Conservation (phyloP, 92 coral and sea anemone species). For the Phenganax stokvisi region DNA sequence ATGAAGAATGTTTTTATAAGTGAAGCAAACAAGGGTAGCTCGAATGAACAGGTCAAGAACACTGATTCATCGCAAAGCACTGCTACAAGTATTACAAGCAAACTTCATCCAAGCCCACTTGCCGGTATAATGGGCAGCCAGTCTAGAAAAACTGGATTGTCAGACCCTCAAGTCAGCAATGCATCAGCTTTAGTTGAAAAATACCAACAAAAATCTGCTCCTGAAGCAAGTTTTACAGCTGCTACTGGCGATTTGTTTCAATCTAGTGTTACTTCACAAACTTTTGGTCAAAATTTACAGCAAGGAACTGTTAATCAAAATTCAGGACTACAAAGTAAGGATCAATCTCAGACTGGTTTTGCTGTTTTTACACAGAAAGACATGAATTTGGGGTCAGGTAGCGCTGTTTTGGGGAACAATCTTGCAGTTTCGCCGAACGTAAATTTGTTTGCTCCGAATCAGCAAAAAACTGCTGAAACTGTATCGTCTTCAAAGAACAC, state of each 20-base stretch:
- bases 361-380: not conserved
- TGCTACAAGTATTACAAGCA: not conserved
- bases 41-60: not conserved
- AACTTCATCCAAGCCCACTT: constrained; percentile 27
- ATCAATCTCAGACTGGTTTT: not conserved
- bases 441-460: not conserved
- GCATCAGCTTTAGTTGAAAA: not conserved
- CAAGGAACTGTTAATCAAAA: not conserved
- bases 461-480: not conserved
- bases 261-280: constrained; percentile 4
- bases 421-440: not conserved
- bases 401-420: not conserved
- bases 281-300: not conserved
- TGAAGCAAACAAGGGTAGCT: not conserved
- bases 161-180: not conserved
- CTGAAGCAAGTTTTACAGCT: not conserved
- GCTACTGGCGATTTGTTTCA: not conserved
- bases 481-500: not conserved
- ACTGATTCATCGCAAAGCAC: not conserved
- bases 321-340: not conserved
- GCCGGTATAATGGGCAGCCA: not conserved
- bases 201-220: not conserved
- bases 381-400: not conserved
- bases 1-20: not conserved
- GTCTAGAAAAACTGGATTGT: not conserved